These are phyloP conservation scores for Andrena chrysosceles DNA, from an alignment of 2,888 invertebrate species.

Conservation along the genomic window DNA sequence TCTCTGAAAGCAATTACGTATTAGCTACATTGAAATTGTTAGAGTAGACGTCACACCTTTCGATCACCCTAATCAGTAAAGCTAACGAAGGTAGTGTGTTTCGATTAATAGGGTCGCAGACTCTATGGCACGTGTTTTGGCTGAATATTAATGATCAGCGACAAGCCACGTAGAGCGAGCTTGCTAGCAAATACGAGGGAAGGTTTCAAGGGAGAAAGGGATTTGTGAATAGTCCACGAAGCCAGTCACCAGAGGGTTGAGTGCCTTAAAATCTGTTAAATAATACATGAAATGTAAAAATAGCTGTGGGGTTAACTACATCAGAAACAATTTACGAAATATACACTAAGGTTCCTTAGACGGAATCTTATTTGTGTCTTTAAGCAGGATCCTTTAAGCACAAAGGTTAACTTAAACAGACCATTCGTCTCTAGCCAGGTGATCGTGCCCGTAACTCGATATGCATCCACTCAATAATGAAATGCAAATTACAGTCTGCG, in stretches of 20 bases:
- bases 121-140: conserved; percentile 19
- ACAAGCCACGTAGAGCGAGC: conserved; percentile 27
- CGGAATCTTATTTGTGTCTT: too few relatives aligned
- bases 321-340: conserved; percentile 1
- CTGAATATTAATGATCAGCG: conserved; percentile 38
- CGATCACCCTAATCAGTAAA: background rate
- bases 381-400: too few relatives aligned
- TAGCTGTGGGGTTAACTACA: conserved; percentile 8
- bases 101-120: conserved; percentile 18
- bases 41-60: background rate
- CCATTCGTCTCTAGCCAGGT: too few relatives aligned
- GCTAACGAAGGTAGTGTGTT: conserved; percentile 14
- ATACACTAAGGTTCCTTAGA: background rate
- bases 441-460: background rate
- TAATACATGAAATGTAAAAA: conserved; percentile 39
- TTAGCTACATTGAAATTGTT: background rate
- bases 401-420: too few relatives aligned
- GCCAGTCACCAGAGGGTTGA: conserved; percentile 30
- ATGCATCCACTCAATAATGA: background rate
- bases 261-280: conserved; percentile 38
- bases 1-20: background rate
- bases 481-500: conserved; percentile 20
- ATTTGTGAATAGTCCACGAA: conserved; percentile 38
- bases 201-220: conserved; percentile 21
- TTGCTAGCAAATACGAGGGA: conserved; percentile 26